These are phyloP conservation scores for Pseudoips prasinana DNA, from an alignment of 2,888 invertebrate species.

Conservation along the genomic window DNA sequence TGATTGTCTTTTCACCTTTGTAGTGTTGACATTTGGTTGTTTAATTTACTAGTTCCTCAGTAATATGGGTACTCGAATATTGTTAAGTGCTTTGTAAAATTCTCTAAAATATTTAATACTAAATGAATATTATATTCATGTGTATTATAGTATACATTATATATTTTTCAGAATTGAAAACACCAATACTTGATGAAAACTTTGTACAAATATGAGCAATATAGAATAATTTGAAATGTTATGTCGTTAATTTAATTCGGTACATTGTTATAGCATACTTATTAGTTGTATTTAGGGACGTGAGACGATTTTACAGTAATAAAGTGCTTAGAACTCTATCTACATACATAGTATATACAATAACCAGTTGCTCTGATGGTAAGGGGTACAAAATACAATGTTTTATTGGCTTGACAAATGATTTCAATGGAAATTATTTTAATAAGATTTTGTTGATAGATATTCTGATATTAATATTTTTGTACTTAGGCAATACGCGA, in stretches of 20 bases:
- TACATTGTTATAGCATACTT: constrained; percentile 67
- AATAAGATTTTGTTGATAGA: constrained; percentile 50
- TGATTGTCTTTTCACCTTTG: constrained; percentile 39
- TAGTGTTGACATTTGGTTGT: constrained; percentile 49
- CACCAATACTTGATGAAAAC: constrained; percentile 79
- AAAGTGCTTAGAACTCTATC: constrained; percentile 50
- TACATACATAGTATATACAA: constrained; percentile 37
- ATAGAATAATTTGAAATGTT: constrained; percentile 70
- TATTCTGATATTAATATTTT: constrained; percentile 77
- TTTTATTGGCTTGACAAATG: constrained; percentile 64
- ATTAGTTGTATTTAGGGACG: constrained; percentile 65
- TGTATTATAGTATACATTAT: constrained; percentile 63
- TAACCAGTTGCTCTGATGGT: constrained; percentile 76
- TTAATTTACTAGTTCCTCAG: constrained; percentile 64
- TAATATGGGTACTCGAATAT: constrained; percentile 57
- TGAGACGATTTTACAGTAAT: constrained; percentile 44
- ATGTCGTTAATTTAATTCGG: constrained; percentile 68
- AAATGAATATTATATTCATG: constrained; percentile 51
- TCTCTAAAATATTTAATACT: constrained; percentile 52
- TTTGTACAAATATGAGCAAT: constrained; percentile 82
- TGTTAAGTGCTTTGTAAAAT: constrained; percentile 59
- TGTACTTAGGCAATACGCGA: constrained; percentile 73
- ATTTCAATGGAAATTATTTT: constrained; percentile 48
- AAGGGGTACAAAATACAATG: constrained; percentile 71
- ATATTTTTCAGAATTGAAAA: constrained; percentile 73